These are phyloP conservation scores for Neoascia interrupta DNA, from an alignment of 2,888 invertebrate genomes.

Conservation along the genomic window DNA sequence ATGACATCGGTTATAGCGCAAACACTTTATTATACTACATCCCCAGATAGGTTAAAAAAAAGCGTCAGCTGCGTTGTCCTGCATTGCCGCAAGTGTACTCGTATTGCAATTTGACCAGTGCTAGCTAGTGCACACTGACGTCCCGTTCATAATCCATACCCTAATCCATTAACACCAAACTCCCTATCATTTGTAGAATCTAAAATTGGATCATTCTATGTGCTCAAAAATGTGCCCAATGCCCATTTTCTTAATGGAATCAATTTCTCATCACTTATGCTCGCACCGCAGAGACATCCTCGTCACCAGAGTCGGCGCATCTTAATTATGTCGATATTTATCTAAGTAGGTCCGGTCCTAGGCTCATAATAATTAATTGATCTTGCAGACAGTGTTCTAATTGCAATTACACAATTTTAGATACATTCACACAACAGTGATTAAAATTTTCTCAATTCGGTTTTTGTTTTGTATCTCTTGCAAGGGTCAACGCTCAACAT, in stretches of 20 bases:
- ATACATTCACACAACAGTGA: no score
- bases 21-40: no score
- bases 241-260: constrained; percentile 18
- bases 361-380: no score
- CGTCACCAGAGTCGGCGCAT: constrained; percentile 14
- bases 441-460: no score
- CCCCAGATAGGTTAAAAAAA: no score
- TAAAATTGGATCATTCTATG: constrained; percentile 43
- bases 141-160: constrained; percentile 7
- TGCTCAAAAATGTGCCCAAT: neutral
- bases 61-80: no score
- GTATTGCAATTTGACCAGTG: no score
- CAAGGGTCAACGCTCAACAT: constrained; percentile 49
- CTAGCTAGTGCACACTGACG: no score
- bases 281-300: neutral
- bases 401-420: constrained; percentile 23
- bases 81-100: constrained; percentile 30
- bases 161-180: constrained; percentile 38
- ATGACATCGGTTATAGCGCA: no score
- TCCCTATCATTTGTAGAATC: constrained; percentile 43
- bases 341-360: constrained; percentile 31
- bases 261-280: constrained; percentile 22
- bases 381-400: constrained; percentile 14
- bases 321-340: constrained; percentile 45
- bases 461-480: no score